Evolutionary conservation across 2,888 invertebrate genomes (phyloP), one percentile per base, ranked within the genome.

Genomic region (Meiosimyza decipiens): DNA sequence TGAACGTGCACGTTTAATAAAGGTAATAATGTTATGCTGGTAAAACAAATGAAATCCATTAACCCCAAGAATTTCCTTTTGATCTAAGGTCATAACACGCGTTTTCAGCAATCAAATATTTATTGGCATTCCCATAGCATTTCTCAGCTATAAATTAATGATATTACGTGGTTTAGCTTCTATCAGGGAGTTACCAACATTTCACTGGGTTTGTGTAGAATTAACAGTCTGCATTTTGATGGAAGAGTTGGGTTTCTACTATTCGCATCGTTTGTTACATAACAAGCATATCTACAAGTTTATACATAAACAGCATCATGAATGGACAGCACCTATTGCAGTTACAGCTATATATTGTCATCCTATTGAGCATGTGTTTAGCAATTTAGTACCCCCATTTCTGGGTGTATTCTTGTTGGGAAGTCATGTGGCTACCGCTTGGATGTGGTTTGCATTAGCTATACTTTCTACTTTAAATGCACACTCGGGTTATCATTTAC

Each of bases 271-370:
- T 90, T 85, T 94, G 75, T 88, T 95, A 50, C 95, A 95, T 82
- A 91, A 91, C 80, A 91, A 92, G 74, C 88, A 89, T 77, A 86
- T 95, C 69, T 95, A 95, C 88, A 94, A 93, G 82, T 90, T 91
- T 82, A 93, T 95, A 78, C 95, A 95, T 87, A 95, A 95, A 85
- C 90, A 91, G 79, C 95, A 95, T 84, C 95, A 95, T 80, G 94
- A 95, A 85, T 95, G 95, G 95, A 94, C 93, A 2, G 93, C 95
- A 0, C 95, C 95, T 0, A 91, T 95, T 68, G 93, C 95, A n/a
- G 91, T 95, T 5, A 92, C 94, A 0, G 92, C 94, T 15, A 88
- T 94, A 57, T 95, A 95, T 85, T 93, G 93, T 79, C 94, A 95
- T 87, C 95, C 95, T 0, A 84, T 94, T 59, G 91, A 92, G 81